Evolutionary conservation across 2,113 vertebrate genomes (phyloP).

Genomic region (Perca flavescens): DNA sequence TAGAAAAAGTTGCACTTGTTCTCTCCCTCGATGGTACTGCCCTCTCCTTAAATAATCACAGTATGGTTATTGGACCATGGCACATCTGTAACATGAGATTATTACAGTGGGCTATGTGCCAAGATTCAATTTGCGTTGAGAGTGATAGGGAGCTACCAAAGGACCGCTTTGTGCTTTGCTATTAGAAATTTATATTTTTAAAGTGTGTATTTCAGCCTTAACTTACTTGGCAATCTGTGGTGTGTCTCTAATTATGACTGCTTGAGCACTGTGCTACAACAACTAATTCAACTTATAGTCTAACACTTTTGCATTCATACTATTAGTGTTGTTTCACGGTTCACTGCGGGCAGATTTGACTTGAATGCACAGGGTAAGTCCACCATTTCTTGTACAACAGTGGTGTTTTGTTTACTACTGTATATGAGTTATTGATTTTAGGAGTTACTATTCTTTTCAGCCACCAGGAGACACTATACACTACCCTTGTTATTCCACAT

Average conservation of each 20-base stretch:
- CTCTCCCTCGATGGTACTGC: slow-evolving; percentile 6
- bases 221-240: neutral
- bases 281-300: neutral
- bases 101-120: neutral
- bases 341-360: neutral
- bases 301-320: neutral
- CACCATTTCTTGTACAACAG: neutral
- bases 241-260: slow-evolving; percentile 9
- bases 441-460: slow-evolving; percentile 14
- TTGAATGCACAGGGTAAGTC: neutral
- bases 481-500: neutral
- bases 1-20: neutral
- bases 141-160: slow-evolving; percentile 38
- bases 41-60: neutral
- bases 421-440: neutral
- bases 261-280: slow-evolving; percentile 4
- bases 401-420: neutral
- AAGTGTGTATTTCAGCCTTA: neutral
- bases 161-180: slow-evolving; percentile 19
- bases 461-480: slow-evolving; percentile 53
- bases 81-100: neutral
- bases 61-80: neutral
- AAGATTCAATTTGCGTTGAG: neutral
- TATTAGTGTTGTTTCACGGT: neutral
- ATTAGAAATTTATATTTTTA: neutral